phyloP scores from a whole-genome alignment of 2,113 vertebrate species.

The Spheniscus mendiculus region DNA sequence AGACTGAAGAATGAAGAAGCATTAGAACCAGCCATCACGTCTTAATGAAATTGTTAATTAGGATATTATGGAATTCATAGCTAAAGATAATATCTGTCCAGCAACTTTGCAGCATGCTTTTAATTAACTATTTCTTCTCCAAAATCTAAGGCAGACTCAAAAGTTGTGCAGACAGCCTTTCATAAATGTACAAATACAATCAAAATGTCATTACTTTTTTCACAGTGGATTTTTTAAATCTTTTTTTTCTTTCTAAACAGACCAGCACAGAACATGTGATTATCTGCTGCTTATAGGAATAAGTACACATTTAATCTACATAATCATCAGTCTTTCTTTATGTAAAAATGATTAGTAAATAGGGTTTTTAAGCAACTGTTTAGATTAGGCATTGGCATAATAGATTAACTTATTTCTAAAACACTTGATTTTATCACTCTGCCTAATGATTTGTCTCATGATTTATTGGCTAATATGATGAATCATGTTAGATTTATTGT shows the following conservation, averaged over 20 bases:
- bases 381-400: constrained; percentile 82
- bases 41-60: constrained; percentile 82
- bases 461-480: constrained; percentile 85
- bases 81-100: constrained; percentile 53
- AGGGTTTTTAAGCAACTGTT: constrained; percentile 81
- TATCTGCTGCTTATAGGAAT: constrained; percentile 72
- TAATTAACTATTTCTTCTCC: constrained; percentile 69
- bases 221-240: not conserved
- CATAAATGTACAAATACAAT: not conserved
- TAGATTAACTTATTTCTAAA: constrained; percentile 86
- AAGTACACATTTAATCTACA: constrained; percentile 80
- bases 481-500: constrained; percentile 83
- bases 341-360: constrained; percentile 83
- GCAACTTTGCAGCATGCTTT: constrained; percentile 30
- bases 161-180: not conserved
- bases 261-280: constrained; percentile 40
- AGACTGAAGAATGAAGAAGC: constrained; percentile 60
- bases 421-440: constrained; percentile 86
- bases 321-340: constrained; percentile 82
- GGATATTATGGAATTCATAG: constrained; percentile 66
- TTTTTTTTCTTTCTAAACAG: not conserved
- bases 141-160: not conserved
- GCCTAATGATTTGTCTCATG: constrained; percentile 85
- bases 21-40: constrained; percentile 69
- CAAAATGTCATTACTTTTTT: not conserved